Base-by-base conservation (phyloP, 2,888 invertebrate species). In the Tuta absoluta region DNA sequence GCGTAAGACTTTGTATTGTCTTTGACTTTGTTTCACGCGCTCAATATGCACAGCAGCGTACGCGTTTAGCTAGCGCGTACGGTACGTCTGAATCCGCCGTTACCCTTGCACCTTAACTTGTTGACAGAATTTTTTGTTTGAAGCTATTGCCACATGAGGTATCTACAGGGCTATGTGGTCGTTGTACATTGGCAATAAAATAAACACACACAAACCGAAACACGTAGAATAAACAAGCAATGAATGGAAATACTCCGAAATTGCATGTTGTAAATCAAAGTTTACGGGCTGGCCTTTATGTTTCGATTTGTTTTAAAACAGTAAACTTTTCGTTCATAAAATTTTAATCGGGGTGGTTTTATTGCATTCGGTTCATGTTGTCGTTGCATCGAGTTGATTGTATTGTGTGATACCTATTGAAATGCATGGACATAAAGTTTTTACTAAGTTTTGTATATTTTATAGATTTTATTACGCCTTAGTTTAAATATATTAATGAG, bases 201-300 rank as follows among this genome's bases (percentile, higher is more conserved):
- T 17, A 17, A 28, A 33, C 56, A 33, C n/a, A 56, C 28, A 56
- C 33, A 56, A n/a, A 17, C 24, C 24, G 28, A 33, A 19, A 56
- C 56, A 56, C 33, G 33, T 14, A 14, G 56, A 33, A 56, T 56
- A 56, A 56, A 56, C 56, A 56, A 56, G 56, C 24, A 56, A 56
- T 56, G 56, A 56, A 56, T 56, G 56, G 56, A 56, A 56, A 56
- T 33, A 56, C 33, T 56, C 28, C 17, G 17, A 33, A 56, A 33
- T 24, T 45, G 45, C 17, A 45, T 21, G 11, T 23, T 17, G 56
- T 56, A 56, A 56, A 56, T 33, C 56, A 56, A 56, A 33, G 8
- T 56, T 56, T 56, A 56, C 28, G 33, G 8, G 14, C 56, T 24
- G 8, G n/a, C 19, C n/a, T 17, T 28, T 53, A 28, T 28, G 28